Conservation (phyloP, 2,888 invertebrate genomes). For the Ochlodes sylvanus region DNA sequence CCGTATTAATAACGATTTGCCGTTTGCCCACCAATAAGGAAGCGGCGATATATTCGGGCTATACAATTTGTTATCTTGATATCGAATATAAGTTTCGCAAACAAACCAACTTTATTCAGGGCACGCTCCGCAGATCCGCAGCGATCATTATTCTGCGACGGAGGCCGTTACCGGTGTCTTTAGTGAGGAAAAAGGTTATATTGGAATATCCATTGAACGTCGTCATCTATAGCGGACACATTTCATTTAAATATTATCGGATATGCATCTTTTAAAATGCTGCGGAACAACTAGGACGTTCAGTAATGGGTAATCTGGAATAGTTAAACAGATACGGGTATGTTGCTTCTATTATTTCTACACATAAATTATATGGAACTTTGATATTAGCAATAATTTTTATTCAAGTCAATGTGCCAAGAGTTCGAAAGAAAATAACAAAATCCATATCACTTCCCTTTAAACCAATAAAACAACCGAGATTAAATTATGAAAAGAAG, state of each 20-base stretch:
- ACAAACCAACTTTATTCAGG: slow-evolving; percentile 23
- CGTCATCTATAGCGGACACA: neutral
- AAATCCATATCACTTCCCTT: neutral
- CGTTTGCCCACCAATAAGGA: neutral
- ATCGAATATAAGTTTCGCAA: slow-evolving; percentile 18
- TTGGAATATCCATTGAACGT: slow-evolving; percentile 3
- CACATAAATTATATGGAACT: too few species aligned
- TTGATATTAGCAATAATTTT: too few species aligned
- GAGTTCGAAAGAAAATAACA: too few species aligned
- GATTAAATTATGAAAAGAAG: slow-evolving; percentile 1
- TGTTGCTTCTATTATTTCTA: too few species aligned
- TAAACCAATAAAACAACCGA: neutral
- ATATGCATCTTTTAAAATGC: neutral
- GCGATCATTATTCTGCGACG: slow-evolving; percentile 26
- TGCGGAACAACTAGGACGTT: neutral
- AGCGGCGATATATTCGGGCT: neutral
- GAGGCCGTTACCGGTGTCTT: slow-evolving; percentile 8
- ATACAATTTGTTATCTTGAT: neutral
- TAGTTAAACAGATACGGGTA: too few species aligned
- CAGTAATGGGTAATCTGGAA: too few species aligned
- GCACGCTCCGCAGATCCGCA: slow-evolving; percentile 6
- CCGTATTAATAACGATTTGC: too few species aligned
- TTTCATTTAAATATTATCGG: too few species aligned
- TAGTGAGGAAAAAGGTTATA: slow-evolving; percentile 10
- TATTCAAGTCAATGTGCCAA: too few species aligned